These are phyloP conservation scores for Ochropleura plecta DNA, from an alignment of 2,888 invertebrate species.

Conservation along the genomic window DNA sequence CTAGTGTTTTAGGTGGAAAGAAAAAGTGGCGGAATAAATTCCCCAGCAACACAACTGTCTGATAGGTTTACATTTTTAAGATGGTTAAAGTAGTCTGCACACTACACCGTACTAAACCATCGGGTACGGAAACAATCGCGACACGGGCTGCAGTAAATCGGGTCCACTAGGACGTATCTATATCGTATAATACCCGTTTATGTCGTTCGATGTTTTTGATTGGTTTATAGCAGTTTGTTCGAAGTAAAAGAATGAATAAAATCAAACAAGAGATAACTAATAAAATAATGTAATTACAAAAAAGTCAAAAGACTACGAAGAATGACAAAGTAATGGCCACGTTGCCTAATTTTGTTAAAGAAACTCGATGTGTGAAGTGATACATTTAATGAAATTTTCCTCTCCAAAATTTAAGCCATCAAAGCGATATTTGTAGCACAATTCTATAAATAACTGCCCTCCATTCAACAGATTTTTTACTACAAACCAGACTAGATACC, in stretches of 20 bases:
- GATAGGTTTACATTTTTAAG: too few species aligned
- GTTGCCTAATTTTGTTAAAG: not conserved
- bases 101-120: too few species aligned
- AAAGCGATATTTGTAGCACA: not conserved
- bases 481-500: slow-evolving; percentile 29
- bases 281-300: not conserved
- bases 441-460: slow-evolving; percentile 29
- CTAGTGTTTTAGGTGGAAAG: not conserved
- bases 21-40: too few species aligned
- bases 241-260: not conserved
- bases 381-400: not conserved
- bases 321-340: not conserved
- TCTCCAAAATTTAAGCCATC: not conserved
- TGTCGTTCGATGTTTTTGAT: too few species aligned
- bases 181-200: too few species aligned
- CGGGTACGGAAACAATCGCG: too few species aligned
- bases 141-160: too few species aligned
- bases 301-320: not conserved
- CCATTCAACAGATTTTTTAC: slow-evolving; percentile 46
- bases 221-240: too few species aligned
- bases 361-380: not conserved
- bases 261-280: not conserved
- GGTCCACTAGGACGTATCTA: too few species aligned
- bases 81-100: too few species aligned
- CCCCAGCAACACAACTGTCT: too few species aligned